Conservation (phyloP, 2,888 invertebrate species). For the Platycnemis pennipes region DNA sequence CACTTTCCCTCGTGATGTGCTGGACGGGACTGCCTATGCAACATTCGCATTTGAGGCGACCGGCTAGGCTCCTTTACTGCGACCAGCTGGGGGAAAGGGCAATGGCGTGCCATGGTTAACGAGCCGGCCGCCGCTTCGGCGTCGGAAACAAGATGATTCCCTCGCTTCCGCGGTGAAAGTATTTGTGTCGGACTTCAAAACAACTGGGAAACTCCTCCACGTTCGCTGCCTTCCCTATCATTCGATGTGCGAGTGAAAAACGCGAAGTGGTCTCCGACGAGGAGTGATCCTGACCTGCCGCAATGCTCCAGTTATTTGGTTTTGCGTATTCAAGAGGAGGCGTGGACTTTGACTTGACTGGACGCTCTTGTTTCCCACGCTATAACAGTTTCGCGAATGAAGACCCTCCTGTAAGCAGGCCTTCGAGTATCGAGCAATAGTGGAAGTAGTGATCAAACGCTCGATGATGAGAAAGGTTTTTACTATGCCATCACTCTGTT, state of each 20-base stretch:
- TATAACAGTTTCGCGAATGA: no score
- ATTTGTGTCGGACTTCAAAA: not conserved
- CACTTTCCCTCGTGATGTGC: not conserved
- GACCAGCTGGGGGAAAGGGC: not conserved
- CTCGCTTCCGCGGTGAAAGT: slow-evolving; percentile 35
- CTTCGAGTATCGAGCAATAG: no score
- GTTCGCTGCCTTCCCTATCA: not conserved
- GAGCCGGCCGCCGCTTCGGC: not conserved
- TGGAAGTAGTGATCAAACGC: no score
- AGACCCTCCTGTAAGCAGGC: no score
- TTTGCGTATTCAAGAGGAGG: not conserved
- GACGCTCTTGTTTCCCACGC: no score
- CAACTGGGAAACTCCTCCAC: not conserved
- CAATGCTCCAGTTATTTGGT: not conserved
- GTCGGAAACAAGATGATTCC: not conserved
- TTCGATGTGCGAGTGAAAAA: not conserved
- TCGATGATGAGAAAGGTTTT: no score
- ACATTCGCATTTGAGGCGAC: not conserved
- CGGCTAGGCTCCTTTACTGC: not conserved
- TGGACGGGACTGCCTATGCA: not conserved
- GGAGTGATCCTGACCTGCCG: not conserved
- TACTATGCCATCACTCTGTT: no score
- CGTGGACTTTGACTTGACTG: no score
- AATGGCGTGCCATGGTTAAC: not conserved
- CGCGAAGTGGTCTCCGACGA: not conserved